These are phyloP conservation scores for Syngnathus rostellatus DNA, from an alignment of 2,797 vertebrate species.

Conservation along the genomic window DNA sequence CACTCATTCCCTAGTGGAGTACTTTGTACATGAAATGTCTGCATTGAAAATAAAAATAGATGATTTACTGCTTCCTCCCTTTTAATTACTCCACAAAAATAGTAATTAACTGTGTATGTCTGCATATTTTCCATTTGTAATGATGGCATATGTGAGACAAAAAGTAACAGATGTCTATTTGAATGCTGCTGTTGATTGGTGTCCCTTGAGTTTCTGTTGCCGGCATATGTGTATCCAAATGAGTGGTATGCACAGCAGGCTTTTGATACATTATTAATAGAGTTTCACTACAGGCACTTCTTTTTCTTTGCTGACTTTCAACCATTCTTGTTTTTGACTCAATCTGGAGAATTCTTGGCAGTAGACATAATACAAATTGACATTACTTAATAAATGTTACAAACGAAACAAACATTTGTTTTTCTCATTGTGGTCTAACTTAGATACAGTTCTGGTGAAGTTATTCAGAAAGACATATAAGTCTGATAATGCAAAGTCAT, in stretches of 20 bases:
- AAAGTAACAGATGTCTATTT: constrained; percentile 17
- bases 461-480: neutral
- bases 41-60: neutral
- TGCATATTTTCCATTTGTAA: neutral
- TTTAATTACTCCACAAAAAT: neutral
- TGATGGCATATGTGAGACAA: constrained; percentile 3
- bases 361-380: neutral
- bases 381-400: neutral
- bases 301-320: constrained; percentile 19
- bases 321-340: constrained; percentile 2
- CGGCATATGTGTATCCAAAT: constrained; percentile 35
- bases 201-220: constrained; percentile 44
- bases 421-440: neutral
- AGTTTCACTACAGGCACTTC: constrained; percentile 37
- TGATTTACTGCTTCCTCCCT: neutral
- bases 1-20: neutral
- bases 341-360: neutral
- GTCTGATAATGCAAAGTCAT: too few species aligned
- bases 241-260: constrained; percentile 36
- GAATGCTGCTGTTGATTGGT: constrained; percentile 37
- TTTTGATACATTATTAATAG: constrained; percentile 63
- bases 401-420: neutral
- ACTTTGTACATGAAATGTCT: neutral
- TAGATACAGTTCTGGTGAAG: neutral
- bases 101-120: neutral